These are phyloP conservation scores for Tetragonula clypearis DNA, from an alignment of 1,140 invertebrate genomes.

Conservation along the genomic window DNA sequence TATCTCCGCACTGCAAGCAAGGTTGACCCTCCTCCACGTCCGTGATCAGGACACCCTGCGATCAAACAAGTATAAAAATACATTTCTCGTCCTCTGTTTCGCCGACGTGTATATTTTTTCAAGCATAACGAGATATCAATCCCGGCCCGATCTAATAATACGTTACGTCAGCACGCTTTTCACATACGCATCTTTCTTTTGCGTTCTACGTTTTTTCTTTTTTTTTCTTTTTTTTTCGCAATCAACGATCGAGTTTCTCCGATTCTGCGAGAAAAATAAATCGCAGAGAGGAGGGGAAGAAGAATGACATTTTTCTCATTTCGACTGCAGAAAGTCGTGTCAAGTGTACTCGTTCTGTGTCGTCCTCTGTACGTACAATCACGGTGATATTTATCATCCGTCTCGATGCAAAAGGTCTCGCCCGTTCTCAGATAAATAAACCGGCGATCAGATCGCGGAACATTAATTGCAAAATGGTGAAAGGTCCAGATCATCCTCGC, in stretches of 20 bases:
- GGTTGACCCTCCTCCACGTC: slow-evolving; percentile 93
- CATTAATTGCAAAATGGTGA: slow-evolving; percentile 55
- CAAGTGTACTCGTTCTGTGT: no score
- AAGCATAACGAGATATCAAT: background rate
- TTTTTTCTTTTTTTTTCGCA: no score
- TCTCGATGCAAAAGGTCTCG: background rate
- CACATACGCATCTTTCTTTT: no score
- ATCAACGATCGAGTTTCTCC: no score
- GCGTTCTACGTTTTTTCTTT: background rate
- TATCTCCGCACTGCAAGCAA: slow-evolving; percentile 90
- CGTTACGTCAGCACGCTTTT: no score
- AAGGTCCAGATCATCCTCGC: slow-evolving; percentile 52
- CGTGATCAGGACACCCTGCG: slow-evolving; percentile 90
- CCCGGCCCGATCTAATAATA: background rate
- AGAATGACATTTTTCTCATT: no score
- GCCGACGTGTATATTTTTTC: no score
- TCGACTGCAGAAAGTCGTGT: no score
- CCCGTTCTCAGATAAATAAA: background rate
- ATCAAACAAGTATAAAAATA: slow-evolving; percentile 71
- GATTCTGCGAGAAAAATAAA: no score
- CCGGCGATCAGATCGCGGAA: background rate
- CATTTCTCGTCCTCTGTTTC: background rate
- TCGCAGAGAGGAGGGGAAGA: no score
- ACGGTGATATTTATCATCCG: no score
- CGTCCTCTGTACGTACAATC: no score